These are phyloP conservation scores for Dipodomys spectabilis DNA, from an alignment of 2,113 vertebrate species.

Conservation along the genomic window DNA sequence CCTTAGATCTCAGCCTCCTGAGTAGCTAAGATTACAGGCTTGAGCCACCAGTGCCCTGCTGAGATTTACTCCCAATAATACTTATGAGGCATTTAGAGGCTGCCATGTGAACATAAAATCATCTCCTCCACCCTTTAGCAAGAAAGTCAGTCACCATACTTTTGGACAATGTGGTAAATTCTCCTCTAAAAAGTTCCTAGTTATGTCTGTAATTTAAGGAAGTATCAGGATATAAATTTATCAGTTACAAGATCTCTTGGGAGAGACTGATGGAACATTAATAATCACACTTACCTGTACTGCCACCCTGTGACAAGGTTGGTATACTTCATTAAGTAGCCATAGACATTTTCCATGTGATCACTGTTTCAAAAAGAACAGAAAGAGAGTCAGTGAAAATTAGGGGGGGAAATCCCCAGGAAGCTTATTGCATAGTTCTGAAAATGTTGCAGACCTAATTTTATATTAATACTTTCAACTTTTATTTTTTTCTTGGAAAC, in stretches of 20 bases:
- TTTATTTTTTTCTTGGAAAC: background rate
- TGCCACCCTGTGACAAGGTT: slow-evolving; percentile 99
- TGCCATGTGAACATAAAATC: background rate
- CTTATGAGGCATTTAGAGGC: background rate
- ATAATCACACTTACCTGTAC: slow-evolving; percentile 90
- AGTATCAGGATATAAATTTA: slow-evolving; percentile 16
- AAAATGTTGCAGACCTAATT: background rate
- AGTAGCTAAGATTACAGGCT: too few species aligned
- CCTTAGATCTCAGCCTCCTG: too few species aligned
- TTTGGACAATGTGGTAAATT: background rate
- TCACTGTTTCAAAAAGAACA: slow-evolving; percentile 88
- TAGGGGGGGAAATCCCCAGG: slow-evolving; percentile 19
- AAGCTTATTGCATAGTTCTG: slow-evolving; percentile 29
- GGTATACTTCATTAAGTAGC: slow-evolving; percentile 99
- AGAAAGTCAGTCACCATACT: background rate
- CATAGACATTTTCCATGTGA: slow-evolving; percentile 98
- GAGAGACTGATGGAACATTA: background rate
- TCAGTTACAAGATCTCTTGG: background rate
- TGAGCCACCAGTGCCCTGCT: too few species aligned
- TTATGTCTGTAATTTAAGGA: background rate
- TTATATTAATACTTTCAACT: slow-evolving; percentile 43
- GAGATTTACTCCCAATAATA: background rate
- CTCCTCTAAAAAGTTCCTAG: background rate
- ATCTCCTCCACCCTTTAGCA: background rate
- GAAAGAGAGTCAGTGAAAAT: slow-evolving; percentile 66